Evolutionary conservation across 2,797 vertebrate genomes (phyloP), one percentile per base, ranked within the genome.

Genomic region (Cryptoblepharus egeriae): DNA sequence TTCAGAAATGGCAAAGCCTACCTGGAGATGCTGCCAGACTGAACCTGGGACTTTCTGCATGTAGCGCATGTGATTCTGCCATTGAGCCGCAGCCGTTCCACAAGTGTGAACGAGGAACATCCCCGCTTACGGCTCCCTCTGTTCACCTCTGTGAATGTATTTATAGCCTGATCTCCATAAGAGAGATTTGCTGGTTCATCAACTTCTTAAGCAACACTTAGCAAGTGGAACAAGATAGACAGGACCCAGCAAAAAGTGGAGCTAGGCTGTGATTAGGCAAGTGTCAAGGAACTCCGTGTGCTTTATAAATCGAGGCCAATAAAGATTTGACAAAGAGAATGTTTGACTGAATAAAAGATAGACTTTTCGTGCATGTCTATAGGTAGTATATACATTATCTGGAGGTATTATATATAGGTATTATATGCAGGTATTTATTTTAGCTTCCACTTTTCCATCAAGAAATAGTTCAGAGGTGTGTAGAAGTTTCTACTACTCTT

Each of bases 221-320:
- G 69, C 35, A 32, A 82, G 87, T 82, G 87, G 81, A 83, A 84
- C 85, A 78, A 84, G 85, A 87, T 0, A 0, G 77, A 84, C 71
- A 75, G 85, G 49, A 81, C 77, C 82, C 69, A 75, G 82, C 87
- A 64, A 0, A 0, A 69, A 76, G 68, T 70, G 57, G 30, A 68
- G 0, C 0, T 0, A 13, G 55, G 57, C 68, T 71, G 1, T 4
- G 49, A 65, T 78, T 64, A 72, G 55, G 37, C 28, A 72, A 39
- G n/a, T 57, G 32, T 39, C 28, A 9, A 42, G 5, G 60, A 64
- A 42, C 42, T 11, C 2, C 10, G 7, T 39, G 24, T 11, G 26
- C n/a, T 11, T 77, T 55, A 16, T 67, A 18, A 9, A 67, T 55
- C 24, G 16, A n/a, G 9, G n/a, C 20, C 68, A 71, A 18, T 26